Evolutionary conservation across 2,113 vertebrate genomes (phyloP), one percentile per base, ranked within the genome.

Genomic region (Muscicapa adusta): DNA sequence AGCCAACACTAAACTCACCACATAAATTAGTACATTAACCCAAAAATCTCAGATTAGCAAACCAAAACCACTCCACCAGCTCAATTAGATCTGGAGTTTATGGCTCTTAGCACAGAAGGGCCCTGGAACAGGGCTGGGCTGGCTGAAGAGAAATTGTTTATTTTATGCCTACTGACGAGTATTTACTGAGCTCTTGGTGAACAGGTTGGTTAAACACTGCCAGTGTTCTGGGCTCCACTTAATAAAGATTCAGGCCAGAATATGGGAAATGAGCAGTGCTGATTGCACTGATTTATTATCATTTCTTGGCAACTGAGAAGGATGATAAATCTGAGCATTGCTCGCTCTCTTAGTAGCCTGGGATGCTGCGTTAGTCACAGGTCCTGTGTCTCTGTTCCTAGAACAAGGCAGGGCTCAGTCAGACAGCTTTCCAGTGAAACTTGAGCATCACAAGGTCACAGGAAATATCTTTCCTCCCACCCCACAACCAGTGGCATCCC

Each of bases 331-430:
- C 36, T 24, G 53, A 51, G 68, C 48, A 11, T 14, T 56, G 61
- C 68, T 73, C 0, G 0, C 36, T 74, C 61, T 38, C 54, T 10
- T 5, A n/a, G 56, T 4, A 15, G 71, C 8, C 11, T 57, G 34
- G 23, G 71, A 18, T 83, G 48, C 33, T 19, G 0, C 34, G 47
- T 22, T 67, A 58, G 82, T 42, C 45, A 16, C 71, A 53, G 58
- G 53, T 34, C 17, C 26, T 42, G 42, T 51, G 62, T 38, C 61
- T 83, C 29, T 57, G 56, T 51, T 71, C 48, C 57, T 72, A 5
- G 58, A 61, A 31, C 29, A n/a, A 56, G 43, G 38, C 63, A 73
- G 50, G 33, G 68, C 60, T 84, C n/a, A 73, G 47, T 14, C 20
- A 83, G 34, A 57, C 33, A 50, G 24, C 47, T 77, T 85, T 58